Evolutionary conservation across 1,140 invertebrate species (phyloP), one percentile per base, ranked within the genome.

Genomic region (Zeugodacus cucurbitae): DNA sequence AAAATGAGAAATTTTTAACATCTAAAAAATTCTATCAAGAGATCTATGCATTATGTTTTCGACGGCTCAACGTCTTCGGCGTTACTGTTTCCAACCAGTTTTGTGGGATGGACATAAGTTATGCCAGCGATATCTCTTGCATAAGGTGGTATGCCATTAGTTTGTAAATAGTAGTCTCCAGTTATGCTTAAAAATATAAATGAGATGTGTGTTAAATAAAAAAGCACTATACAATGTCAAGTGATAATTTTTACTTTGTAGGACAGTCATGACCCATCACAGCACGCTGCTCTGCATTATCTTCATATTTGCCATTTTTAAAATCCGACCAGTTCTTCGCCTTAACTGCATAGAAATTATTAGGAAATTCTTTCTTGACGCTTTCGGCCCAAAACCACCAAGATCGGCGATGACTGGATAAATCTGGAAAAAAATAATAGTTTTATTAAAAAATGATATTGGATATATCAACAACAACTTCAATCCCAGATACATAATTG

Each of bases 401-500:
- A 0, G 96, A 95, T 34, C 95, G 94, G 78, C 95, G 94, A 91
- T 96, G 96, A 90, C 95, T 96, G 90, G 96, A 96, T 3, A 95
- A 90, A 91, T 95, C 95, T 96, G 90, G 10, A 91, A 87, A 67
- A 44, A 34, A 29, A 2, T 11, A 4, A 11, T 20, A 59, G 11
- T 62, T 8, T 3, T 26, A 62, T 62, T 29, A 62, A 26, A 26
- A 29, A 62, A 62, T 0, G 2, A 62, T 26, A n/a, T 62, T 29
- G 8, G 8, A 29, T 62, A 29, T 2, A 62, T 62, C n/a, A n/a
- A n/a, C n/a, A n/a, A n/a, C n/a, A n/a, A n/a, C n/a, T n/a, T n/a
- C n/a, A n/a, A n/a, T n/a, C n/a, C n/a, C n/a, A n/a, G 8, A 29
- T 62, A 29, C 7, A 62, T 62, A 29, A 26, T 62, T 29, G 20